Conservation (phyloP, 2,888 invertebrate genomes). For the Scaptomyza flava region DNA sequence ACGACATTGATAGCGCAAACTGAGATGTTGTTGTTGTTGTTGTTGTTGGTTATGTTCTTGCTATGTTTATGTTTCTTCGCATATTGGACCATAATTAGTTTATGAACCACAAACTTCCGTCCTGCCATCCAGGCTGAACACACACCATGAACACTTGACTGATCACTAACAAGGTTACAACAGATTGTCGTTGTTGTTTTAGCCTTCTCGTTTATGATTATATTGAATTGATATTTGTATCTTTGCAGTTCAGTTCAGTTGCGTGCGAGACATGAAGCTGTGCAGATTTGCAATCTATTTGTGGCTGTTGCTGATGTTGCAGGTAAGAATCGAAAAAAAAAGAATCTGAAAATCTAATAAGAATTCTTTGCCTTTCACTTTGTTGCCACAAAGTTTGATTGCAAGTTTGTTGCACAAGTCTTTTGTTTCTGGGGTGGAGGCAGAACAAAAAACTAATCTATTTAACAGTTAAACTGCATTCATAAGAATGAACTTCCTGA, state of each 20-base stretch:
- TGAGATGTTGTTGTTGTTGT: slow-evolving; percentile 22
- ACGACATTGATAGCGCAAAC: slow-evolving; percentile 45
- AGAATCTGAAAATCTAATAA: slow-evolving; percentile 11
- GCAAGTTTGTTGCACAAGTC: slow-evolving; percentile 63
- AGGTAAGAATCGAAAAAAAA: slow-evolving; percentile 37
- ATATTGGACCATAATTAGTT: slow-evolving; percentile 77
- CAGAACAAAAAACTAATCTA: slow-evolving; percentile 64
- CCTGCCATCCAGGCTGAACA: slow-evolving; percentile 60
- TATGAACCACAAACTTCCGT: slow-evolving; percentile 79
- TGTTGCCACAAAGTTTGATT: slow-evolving; percentile 37
- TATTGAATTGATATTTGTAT: slow-evolving; percentile 49
- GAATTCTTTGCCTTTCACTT: slow-evolving; percentile 62
- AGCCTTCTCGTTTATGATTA: slow-evolving; percentile 45
- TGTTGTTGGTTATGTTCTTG: slow-evolving; percentile 2
- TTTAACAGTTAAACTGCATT: slow-evolving; percentile 71
- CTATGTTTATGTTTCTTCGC: slow-evolving; percentile 39
- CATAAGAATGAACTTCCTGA: slow-evolving; percentile 69
- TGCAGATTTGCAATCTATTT: slow-evolving; percentile 40
- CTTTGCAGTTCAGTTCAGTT: slow-evolving; percentile 63
- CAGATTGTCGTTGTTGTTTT: background rate
- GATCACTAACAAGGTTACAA: slow-evolving; percentile 70
- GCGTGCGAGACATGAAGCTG: slow-evolving; percentile 53
- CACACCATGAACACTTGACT: slow-evolving; percentile 60
- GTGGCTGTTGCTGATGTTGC: slow-evolving; percentile 39
- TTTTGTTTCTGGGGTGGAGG: slow-evolving; percentile 42